Base-by-base conservation (phyloP, 2,888 invertebrate species). In the Pollenia labialis region DNA sequence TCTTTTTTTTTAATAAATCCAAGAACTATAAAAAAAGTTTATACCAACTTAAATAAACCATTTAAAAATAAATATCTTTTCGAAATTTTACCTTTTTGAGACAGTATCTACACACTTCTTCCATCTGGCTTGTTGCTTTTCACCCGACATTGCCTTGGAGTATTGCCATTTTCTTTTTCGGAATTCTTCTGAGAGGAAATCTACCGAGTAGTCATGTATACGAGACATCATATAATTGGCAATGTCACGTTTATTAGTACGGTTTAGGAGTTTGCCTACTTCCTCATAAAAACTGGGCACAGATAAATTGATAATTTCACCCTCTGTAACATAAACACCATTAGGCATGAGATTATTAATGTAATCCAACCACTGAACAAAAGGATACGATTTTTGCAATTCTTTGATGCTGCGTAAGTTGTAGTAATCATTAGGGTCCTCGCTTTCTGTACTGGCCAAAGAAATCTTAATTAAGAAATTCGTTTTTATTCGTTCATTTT, bases 221-320 rank as follows among this genome's bases (percentile, higher is more conserved):
- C 98, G 95, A 98, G 98, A 98, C 95, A 98, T 95, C 89, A 97
- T 96, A 92, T 99, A 99, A 94, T 99, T 99, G 3, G 98, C 97
- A 90, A 96, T 95, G 4, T 95, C 94, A 87, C 97, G 91, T 90
- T 95, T 95, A 0, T 95, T 94, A 0, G 95, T 95, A 40, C 91
- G 91, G 46, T 93, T 92, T 68, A 96, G 91, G 3, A 96, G 90
- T 52, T 93, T 94, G 92, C 97, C 96, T 42, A 98, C 95, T 58
- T 96, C 95, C 1, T 94, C 94, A 64, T 98, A 95, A 93, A 96
- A 99, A 88, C 95, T 95, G 0, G 98, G 98, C 12, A 98, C 98
- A 90, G 96, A 96, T 58, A 99, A 96, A 79, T 98, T 96, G 50
- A 98, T 94, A 0, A 96, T 92, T 93, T 99, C 98, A 82, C 96